phyloP scores from a whole-genome alignment of 1,140 invertebrate genomes.

The Drosophila nannoptera region DNA sequence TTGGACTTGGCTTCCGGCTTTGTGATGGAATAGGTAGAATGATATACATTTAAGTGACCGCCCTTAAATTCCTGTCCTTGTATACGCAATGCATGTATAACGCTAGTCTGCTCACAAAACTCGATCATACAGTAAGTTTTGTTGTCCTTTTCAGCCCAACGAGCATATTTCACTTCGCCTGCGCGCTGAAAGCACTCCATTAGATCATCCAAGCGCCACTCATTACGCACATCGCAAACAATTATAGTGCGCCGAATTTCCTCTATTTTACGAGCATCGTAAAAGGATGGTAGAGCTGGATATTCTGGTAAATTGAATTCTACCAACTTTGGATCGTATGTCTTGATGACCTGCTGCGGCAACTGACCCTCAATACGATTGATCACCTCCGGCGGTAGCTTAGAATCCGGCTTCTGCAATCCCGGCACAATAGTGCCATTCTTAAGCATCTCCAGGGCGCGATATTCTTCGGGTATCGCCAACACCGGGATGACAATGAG shows the following conservation, averaged over 20 bases:
- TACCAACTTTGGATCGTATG: constrained; percentile 93
- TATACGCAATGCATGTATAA: constrained; percentile 91
- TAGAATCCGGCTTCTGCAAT: constrained; percentile 88
- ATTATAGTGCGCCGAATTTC: constrained; percentile 96
- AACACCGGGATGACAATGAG: constrained; percentile 95
- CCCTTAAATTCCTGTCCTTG: constrained; percentile 89
- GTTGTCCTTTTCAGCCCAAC: constrained; percentile 92
- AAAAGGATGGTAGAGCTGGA: constrained; percentile 93
- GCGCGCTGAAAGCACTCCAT: constrained; percentile 91
- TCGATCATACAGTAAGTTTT: constrained; percentile 93
- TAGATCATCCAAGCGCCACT: constrained; percentile 86
- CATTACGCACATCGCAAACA: constrained; percentile 87
- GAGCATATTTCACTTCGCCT: constrained; percentile 97
- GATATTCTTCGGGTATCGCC: constrained; percentile 96
- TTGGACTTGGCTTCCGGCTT: constrained; percentile 97
- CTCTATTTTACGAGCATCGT: constrained; percentile 95
- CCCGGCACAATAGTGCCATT: constrained; percentile 92
- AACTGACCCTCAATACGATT: constrained; percentile 92
- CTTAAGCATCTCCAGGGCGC: constrained; percentile 93
- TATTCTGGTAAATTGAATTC: constrained; percentile 93
- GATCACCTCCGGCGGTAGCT: constrained; percentile 91
- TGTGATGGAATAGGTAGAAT: constrained; percentile 93
- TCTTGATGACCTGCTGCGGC: constrained; percentile 91
- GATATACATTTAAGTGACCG: constrained; percentile 85
- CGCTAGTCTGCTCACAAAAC: constrained; percentile 93